Evolutionary conservation across 2,113 vertebrate species (phyloP).

Genomic region (Aegotheles bennettii): DNA sequence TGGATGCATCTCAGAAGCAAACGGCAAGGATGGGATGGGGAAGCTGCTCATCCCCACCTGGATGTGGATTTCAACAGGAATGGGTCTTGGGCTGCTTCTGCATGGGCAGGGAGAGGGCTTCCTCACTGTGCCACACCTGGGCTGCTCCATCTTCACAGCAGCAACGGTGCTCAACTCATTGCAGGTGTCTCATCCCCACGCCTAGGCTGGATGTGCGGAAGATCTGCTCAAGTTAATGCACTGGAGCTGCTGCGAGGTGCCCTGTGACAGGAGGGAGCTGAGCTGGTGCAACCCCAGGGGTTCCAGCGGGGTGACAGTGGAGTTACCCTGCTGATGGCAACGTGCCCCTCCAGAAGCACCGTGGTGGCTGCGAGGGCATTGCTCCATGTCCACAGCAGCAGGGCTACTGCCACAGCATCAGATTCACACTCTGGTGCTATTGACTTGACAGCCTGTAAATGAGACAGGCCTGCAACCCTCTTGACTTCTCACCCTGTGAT

Average conservation of each 20-base stretch:
- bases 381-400: background rate
- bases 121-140: rapidly evolving
- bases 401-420: background rate
- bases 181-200: background rate
- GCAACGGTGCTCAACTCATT: background rate
- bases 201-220: background rate
- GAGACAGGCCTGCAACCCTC: background rate
- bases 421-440: background rate
- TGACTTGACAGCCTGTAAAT: background rate
- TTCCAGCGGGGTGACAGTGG: background rate
- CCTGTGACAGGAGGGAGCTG: background rate
- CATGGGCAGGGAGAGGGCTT: background rate
- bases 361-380: background rate
- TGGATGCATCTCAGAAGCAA: background rate
- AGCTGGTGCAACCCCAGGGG: background rate
- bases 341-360: background rate
- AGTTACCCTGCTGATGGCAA: background rate
- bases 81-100: background rate
- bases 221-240: background rate
- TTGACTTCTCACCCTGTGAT: background rate
- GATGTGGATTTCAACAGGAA: background rate
- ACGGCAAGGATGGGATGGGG: background rate
- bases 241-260: background rate
- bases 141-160: background rate
- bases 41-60: background rate